Base-by-base conservation (phyloP, 2,797 vertebrate species). In the Notolabrus celidotus region DNA sequence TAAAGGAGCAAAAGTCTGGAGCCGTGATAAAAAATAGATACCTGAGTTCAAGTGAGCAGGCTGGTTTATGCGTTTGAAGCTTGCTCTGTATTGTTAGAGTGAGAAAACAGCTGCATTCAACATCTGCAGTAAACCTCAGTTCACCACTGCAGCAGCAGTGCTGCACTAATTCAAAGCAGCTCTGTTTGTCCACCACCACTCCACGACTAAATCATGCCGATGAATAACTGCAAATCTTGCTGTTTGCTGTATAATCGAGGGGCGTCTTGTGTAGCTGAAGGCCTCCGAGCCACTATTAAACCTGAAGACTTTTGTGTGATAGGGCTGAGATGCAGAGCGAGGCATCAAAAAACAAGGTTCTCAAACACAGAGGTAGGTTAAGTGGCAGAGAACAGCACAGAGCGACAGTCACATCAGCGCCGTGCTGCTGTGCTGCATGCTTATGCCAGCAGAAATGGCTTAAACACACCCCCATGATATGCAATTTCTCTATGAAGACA, bases 371-470 rank as follows among this genome's bases (percentile, higher is more conserved):
- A 88, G 87, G 88, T 77, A 69, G 86, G 87, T 88, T 90, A 91
- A 88, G 88, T 91, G 89, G 90, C 84, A 88, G 74, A 80, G 64
- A 86, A 63, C 58, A 80, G 77, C 84, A 84, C 74, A 68, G 73
- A 86, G 75, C 57, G 74, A 87, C 84, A 72, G 75, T 75, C 67
- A 88, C 84, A 67, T 86, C 78, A 84, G 75, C 9, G 79, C 45
- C 5, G 45, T 14, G 45, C 78, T 52, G 88, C 85, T 79, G 86
- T 54, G 69, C 72, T 46, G 84, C 78, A 33, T 94, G 94, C 94
- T 94, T 93, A 94, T 92, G 93, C 88, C 88, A 94, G 94, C 94
- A 94, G 92, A 94, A 94, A 93, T 60, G 67, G 81, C 86, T 94
- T 93, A 93, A 94, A 93, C 85, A 86, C 86, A 88, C 81, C 90